A percentile compares a stretch with the other conserved stretches of the same genome.
phyloP scores from a whole-genome alignment of 2,113 vertebrate genomes.

The Psammodynastes pulverulentus region DNA sequence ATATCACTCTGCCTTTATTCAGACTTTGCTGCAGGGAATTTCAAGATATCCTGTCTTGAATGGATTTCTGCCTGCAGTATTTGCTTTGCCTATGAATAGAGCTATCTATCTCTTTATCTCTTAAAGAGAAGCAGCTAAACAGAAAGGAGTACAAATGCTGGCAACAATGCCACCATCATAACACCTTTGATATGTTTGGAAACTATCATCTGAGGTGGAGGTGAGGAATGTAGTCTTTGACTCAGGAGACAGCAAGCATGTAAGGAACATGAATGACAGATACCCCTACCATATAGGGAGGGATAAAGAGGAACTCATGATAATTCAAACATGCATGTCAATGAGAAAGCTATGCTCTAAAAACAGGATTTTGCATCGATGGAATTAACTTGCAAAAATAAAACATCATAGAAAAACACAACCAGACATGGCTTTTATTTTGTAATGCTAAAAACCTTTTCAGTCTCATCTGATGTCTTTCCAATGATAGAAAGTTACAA shows the following conservation, averaged over 20 bases:
- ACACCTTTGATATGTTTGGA: too few species aligned
- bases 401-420: neutral
- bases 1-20: too few species aligned
- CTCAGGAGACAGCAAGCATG: neutral
- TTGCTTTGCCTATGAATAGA: too few species aligned
- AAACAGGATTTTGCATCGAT: conserved; percentile 19
- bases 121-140: neutral
- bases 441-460: neutral
- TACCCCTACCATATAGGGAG: neutral
- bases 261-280: neutral
- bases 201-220: too few species aligned
- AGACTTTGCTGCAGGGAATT: too few species aligned
- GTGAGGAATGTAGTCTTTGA: neutral
- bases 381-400: conserved; percentile 3
- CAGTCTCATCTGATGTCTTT: neutral
- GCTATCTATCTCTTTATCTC: too few species aligned
- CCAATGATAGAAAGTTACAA: neutral
- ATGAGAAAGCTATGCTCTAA: conserved; percentile 1
- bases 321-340: neutral
- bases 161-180: neutral
- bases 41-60: too few species aligned
- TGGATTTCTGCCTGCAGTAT: too few species aligned
- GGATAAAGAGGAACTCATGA: neutral
- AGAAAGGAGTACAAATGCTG: neutral
- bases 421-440: conserved; percentile 14